Conservation (phyloP, 2,797 vertebrate species). For the Natrix natrix region DNA sequence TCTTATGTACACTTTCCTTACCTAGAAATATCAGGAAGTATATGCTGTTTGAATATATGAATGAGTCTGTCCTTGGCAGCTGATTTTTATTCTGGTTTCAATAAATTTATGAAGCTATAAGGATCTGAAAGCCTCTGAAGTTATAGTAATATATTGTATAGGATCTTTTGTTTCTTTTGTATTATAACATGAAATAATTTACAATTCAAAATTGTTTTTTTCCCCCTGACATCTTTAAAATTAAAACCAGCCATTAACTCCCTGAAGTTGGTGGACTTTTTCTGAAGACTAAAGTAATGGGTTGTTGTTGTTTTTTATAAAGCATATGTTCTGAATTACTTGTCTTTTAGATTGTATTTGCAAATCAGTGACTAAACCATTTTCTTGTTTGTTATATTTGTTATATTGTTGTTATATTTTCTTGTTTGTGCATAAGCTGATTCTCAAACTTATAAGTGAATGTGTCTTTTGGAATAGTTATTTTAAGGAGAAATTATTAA, state of each 20-base stretch:
- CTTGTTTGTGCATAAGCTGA: neutral
- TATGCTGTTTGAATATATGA: neutral
- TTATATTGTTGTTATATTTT: neutral
- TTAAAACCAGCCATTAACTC: constrained; percentile 59
- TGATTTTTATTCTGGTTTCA: constrained; percentile 15
- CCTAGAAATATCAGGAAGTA: neutral
- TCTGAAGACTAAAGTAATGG: constrained; percentile 42
- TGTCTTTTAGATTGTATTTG: constrained; percentile 34
- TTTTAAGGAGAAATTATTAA: neutral
- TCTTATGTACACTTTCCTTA: neutral
- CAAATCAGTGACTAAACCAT: constrained; percentile 31
- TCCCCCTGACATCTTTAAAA: constrained; percentile 48
- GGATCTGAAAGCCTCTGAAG: neutral
- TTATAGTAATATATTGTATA: constrained; percentile 35
- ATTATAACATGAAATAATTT: constrained; percentile 46
- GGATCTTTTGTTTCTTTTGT: constrained; percentile 40
- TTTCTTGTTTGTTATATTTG: neutral
- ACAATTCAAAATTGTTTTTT: constrained; percentile 49
- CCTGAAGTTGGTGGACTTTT: constrained; percentile 43
- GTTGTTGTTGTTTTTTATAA: constrained; percentile 18
- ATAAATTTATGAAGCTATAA: constrained; percentile 5
- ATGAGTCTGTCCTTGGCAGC: neutral
- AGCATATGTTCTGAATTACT: constrained; percentile 48
- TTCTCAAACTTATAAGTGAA: neutral
- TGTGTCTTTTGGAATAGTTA: neutral